Percentiles rank a stretch among this genome's conserved stretches.
Evolutionary conservation across 2,113 vertebrate species (phyloP).

Genomic region (Ciconia maguari): DNA sequence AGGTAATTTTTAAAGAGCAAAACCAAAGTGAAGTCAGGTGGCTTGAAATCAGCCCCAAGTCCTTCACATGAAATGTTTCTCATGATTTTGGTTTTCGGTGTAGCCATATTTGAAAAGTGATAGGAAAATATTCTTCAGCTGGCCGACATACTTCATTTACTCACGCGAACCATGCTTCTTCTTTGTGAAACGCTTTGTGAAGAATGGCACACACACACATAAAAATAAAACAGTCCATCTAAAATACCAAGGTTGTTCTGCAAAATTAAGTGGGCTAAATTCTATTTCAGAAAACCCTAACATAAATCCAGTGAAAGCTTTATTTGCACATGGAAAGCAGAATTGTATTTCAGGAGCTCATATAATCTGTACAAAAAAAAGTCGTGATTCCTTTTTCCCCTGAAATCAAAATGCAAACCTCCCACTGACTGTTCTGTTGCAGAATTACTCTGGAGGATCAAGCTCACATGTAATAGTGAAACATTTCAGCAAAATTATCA

Average conservation of each 20-base stretch:
- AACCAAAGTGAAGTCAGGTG: constrained; percentile 78
- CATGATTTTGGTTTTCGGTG: constrained; percentile 61
- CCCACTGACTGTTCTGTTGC: constrained; percentile 23
- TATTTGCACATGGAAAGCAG: constrained; percentile 12
- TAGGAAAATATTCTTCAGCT: constrained; percentile 50
- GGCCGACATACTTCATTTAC: constrained; percentile 46
- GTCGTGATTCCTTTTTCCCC: background rate
- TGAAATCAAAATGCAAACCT: constrained; percentile 41
- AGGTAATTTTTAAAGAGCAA: constrained; percentile 76
- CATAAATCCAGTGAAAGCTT: constrained; percentile 15
- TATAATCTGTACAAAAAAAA: constrained; percentile 14
- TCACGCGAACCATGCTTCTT: constrained; percentile 46
- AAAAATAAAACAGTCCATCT: constrained; percentile 45
- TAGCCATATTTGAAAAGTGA: constrained; percentile 57
- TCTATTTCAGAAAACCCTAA: background rate
- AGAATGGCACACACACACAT: constrained; percentile 5
- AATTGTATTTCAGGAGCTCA: constrained; percentile 11
- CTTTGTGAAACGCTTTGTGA: constrained; percentile 42
- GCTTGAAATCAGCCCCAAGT: constrained; percentile 66
- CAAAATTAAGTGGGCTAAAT: constrained; percentile 22
- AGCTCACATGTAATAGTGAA: constrained; percentile 9
- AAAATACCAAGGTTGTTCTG: constrained; percentile 18
- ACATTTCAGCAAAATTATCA: constrained; percentile 58
- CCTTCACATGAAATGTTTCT: constrained; percentile 70
- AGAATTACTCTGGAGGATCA: constrained; percentile 25